These are phyloP conservation scores for Drosophila lacicola DNA, from an alignment of 2,888 invertebrate genomes.

Conservation along the genomic window DNA sequence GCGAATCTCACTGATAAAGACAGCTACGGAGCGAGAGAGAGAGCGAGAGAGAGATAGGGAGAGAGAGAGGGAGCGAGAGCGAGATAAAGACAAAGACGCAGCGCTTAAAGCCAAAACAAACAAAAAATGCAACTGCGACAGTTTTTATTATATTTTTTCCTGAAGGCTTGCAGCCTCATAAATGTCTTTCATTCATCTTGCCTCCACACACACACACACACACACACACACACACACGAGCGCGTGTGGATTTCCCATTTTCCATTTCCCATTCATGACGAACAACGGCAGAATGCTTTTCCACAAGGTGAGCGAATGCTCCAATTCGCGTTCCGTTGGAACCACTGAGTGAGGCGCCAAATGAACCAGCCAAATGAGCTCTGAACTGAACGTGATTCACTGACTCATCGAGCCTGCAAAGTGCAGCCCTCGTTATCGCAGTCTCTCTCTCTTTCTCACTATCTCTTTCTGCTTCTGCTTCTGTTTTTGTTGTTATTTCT, in stretches of 20 bases:
- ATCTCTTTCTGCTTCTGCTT: too few species aligned
- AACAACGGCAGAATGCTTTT: neutral
- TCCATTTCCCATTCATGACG: constrained; percentile 7
- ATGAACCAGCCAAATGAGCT: neutral
- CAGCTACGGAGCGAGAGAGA: neutral
- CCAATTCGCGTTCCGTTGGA: neutral
- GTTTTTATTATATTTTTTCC: constrained; percentile 7
- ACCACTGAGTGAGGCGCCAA: neutral
- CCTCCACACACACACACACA: neutral
- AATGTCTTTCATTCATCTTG: constrained; percentile 12
- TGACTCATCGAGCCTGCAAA: too few species aligned
- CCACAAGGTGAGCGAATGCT: constrained; percentile 4
- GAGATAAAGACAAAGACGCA: neutral
- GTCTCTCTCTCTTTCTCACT: too few species aligned
- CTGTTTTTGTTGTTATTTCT: constrained; percentile 18
- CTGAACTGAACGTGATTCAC: neutral
- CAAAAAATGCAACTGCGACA: constrained; percentile 27
- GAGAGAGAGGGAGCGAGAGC: neutral
- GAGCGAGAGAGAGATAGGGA: neutral
- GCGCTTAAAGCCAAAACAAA: constrained; percentile 4
- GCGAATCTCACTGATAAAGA: constrained; percentile 27
- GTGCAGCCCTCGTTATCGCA: neutral
- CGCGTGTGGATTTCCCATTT: neutral
- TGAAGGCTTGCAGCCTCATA: constrained; percentile 15
- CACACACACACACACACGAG: neutral